phyloP scores from a whole-genome alignment of 1,140 invertebrate species.

The Brachystomella parvula region DNA sequence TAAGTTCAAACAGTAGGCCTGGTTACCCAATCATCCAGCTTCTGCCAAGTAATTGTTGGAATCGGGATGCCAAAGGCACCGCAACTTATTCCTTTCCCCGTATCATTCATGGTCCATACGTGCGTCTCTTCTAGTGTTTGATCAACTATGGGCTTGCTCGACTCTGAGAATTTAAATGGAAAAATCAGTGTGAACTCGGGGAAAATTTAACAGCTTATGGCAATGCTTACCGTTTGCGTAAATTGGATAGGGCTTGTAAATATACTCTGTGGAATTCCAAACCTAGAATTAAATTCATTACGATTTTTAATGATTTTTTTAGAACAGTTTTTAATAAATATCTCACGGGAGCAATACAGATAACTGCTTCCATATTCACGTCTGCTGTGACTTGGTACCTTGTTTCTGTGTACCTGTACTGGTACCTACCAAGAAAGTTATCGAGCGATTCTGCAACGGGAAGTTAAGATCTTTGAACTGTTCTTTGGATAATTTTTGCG shows the following conservation, averaged over 20 bases:
- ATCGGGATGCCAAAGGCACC: neutral
- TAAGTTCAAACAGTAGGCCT: neutral
- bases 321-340: neutral
- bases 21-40: neutral
- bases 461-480: no score
- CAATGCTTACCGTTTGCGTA: neutral
- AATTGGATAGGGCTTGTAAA: neutral
- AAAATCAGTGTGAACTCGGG: neutral
- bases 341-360: conserved; percentile 6
- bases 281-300: neutral
- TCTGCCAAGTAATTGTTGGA: conserved; percentile 3
- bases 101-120: conserved; percentile 11
- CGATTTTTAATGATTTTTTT: no score
- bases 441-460: no score
- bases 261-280: conserved; percentile 4
- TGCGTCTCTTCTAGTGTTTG: neutral
- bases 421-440: no score
- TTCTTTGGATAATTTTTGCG: no score
- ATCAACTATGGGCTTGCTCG: neutral
- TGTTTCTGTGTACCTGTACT: neutral
- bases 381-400: neutral
- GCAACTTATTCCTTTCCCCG: neutral
- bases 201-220: neutral
- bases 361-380: conserved; percentile 1
- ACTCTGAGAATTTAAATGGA: neutral